These are phyloP conservation scores for Ectobius pallidus DNA, from an alignment of 2,888 invertebrate genomes.

Conservation along the genomic window DNA sequence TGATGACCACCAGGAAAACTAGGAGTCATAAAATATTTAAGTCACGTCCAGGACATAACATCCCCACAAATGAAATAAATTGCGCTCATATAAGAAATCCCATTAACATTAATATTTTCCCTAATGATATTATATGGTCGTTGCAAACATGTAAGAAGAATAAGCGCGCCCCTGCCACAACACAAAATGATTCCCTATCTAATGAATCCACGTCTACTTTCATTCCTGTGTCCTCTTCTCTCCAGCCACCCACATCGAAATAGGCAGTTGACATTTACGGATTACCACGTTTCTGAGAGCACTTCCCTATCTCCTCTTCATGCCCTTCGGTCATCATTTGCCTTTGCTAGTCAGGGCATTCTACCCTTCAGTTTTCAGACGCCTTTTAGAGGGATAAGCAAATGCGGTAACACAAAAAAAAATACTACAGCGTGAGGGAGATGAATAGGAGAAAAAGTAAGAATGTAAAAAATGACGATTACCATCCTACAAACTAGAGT, in stretches of 20 bases:
- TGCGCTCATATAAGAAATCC: too few species aligned
- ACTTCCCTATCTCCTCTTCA: neutral
- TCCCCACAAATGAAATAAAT: too few species aligned
- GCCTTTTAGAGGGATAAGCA: neutral
- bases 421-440: neutral
- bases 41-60: too few species aligned
- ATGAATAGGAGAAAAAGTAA: neutral
- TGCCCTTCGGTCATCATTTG: neutral
- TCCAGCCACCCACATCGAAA: neutral
- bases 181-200: slow-evolving; percentile 1
- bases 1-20: too few species aligned
- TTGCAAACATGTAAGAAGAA: neutral
- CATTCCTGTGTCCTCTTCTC: neutral
- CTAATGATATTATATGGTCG: too few species aligned
- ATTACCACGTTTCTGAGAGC: slow-evolving; percentile 22
- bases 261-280: slow-evolving; percentile 25
- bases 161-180: neutral
- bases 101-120: too few species aligned
- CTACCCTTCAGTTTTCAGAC: neutral
- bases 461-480: neutral
- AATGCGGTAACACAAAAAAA: neutral
- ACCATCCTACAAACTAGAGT: neutral
- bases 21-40: too few species aligned
- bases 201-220: neutral
- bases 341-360: neutral